These are phyloP conservation scores for Xanthostigma xanthostigma DNA, from an alignment of 2,888 invertebrate species.

Conservation along the genomic window DNA sequence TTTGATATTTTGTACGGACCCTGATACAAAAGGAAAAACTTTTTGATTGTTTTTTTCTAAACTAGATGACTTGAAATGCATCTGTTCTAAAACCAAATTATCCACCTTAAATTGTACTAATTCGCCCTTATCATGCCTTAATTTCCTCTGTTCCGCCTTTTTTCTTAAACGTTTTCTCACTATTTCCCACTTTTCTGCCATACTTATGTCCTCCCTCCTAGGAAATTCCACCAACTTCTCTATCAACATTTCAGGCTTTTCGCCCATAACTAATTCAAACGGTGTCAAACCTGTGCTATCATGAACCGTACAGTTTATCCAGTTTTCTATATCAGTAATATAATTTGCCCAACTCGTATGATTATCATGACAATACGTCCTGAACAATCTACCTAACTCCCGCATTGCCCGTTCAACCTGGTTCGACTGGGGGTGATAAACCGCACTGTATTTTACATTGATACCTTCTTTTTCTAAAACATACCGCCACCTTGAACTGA, in stretches of 20 bases:
- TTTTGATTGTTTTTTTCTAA: not conserved
- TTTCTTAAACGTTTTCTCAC: not conserved
- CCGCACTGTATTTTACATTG: constrained; percentile 6
- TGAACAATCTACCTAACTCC: constrained; percentile 9
- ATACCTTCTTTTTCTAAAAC: constrained; percentile 6
- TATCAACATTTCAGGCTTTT: not conserved
- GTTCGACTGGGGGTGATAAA: constrained; percentile 15
- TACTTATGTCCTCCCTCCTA: not conserved
- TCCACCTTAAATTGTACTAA: not conserved
- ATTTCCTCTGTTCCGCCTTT: not conserved
- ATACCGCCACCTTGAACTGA: constrained; percentile 8
- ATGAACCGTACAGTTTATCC: constrained; percentile 10
- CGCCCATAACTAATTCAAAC: constrained; percentile 5
- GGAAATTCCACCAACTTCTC: no score
- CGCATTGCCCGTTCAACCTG: constrained; percentile 14
- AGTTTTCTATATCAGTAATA: constrained; percentile 4
- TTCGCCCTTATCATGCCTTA: not conserved
- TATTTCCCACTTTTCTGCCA: not conserved
- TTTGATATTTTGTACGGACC: no score
- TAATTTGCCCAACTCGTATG: constrained; percentile 8
- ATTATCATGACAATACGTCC: no score
- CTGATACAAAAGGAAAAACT: no score
- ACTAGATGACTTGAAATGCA: not conserved
- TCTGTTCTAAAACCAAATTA: constrained; percentile 2
- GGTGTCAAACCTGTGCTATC: constrained; percentile 11